A percentile compares a stretch with the other conserved stretches of the same genome.
Conservation (phyloP, 2,888 invertebrate species). For the Drosophila lacicola region DNA sequence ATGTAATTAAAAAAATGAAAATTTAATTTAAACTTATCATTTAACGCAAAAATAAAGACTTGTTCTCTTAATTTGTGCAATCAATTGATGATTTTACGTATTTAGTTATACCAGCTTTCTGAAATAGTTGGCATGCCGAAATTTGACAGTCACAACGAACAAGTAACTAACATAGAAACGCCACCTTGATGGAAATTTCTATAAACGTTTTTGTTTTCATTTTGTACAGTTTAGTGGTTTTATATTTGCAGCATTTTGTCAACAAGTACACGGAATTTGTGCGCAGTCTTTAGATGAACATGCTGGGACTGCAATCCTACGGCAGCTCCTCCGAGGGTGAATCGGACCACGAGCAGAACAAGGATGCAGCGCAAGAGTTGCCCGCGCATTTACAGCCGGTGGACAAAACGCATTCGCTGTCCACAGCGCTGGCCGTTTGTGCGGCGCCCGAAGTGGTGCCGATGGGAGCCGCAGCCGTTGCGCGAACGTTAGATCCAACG, state of each 20-base stretch:
- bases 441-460: slow-evolving; percentile 94
- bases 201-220: slow-evolving; percentile 70
- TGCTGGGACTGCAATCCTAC: slow-evolving; percentile 91
- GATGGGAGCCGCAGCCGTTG: slow-evolving; percentile 89
- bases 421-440: slow-evolving; percentile 89
- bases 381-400: slow-evolving; percentile 87
- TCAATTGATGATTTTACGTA: too few species aligned
- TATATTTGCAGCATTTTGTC: slow-evolving; percentile 72
- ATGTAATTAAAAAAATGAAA: too few species aligned
- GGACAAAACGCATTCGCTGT: slow-evolving; percentile 87
- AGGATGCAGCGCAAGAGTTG: slow-evolving; percentile 83
- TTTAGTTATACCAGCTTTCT: not conserved
- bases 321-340: slow-evolving; percentile 89
- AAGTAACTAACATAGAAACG: slow-evolving; percentile 21
- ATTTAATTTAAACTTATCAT: not conserved
- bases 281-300: slow-evolving; percentile 80
- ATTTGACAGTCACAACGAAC: slow-evolving; percentile 32
- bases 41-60: too few species aligned
- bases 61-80: not conserved
- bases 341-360: slow-evolving; percentile 86
- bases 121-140: slow-evolving; percentile 8
- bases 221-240: slow-evolving; percentile 61
- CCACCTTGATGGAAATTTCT: slow-evolving; percentile 68
- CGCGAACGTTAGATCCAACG: slow-evolving; percentile 91
- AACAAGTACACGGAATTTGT: slow-evolving; percentile 67